Evolutionary conservation across 2,113 vertebrate genomes (phyloP), one percentile per base, ranked within the genome.

Genomic region (Conger conger): DNA sequence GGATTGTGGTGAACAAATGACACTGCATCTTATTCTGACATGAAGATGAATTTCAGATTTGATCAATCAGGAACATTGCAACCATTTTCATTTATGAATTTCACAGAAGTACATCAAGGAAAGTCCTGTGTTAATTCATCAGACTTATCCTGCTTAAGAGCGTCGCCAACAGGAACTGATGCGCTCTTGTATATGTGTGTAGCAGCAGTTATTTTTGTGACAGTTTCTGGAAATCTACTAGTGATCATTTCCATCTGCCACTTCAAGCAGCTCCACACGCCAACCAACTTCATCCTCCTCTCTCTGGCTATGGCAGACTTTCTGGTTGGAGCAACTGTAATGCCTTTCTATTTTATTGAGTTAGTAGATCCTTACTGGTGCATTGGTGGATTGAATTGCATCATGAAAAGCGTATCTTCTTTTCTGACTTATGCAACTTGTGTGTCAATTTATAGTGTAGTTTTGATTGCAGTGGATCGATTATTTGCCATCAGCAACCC

Each of bases 341-440:
- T 97, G 96, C 96, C 96, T 4, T 95, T 93, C 20, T 95, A 85
- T 0, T 80, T 90, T 16, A 82, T 82, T 0, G 80, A 76, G 82
- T 38, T 90, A 1, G 86, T 91, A 1, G 86, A 88, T 37, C 83
- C 86, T 0, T 87, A 87, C 18, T 91, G 90, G 90, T 82, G 27
- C 27, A 87, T 89, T 54, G 88, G 89, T 1, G 27, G 38, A 0
- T 6, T 79, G 23, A 18, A 77, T 42, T 86, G 85, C 77, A 60
- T 40, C 20, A 23, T 86, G 60, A 79, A 33, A 50, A 79, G 82
- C 8, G 76, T 79, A 37, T 36, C 63, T 13, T 57, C 50, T 20
- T 82, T 77, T 37, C n/a, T 86, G 15, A 82, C 50, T n/a, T n/a
- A 57, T 15, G 20, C 82, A 16, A 82, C 50, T 13, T 63, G 37